Conservation (phyloP, 2,797 vertebrate genomes). For the Sebastes ruberrimus region DNA sequence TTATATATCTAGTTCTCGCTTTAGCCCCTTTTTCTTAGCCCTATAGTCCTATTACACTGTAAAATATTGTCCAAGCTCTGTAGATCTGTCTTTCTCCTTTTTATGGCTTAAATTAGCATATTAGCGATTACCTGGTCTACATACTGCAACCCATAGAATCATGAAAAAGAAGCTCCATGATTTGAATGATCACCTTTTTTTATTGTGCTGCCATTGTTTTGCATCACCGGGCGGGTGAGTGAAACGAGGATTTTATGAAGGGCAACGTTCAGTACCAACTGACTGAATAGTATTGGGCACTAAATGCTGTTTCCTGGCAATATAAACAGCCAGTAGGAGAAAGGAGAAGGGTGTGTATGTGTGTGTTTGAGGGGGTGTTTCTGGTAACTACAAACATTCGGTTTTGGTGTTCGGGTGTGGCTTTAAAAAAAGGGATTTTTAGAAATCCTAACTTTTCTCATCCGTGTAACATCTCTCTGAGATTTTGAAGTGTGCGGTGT, state of each 20-base stretch:
- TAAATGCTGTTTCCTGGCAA: constrained; percentile 65
- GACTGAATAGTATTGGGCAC: constrained; percentile 7
- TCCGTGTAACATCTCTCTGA: constrained; percentile 18
- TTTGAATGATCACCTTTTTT: constrained; percentile 21
- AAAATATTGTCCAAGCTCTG: neutral
- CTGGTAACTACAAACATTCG: constrained; percentile 71
- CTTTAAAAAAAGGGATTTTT: constrained; percentile 36
- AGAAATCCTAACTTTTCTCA: constrained; percentile 50
- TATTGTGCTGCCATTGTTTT: neutral
- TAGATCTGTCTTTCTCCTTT: neutral
- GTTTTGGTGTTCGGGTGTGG: constrained; percentile 68
- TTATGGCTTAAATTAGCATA: neutral
- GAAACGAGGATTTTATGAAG: constrained; percentile 29
- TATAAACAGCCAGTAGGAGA: constrained; percentile 52
- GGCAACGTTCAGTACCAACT: constrained; percentile 27
- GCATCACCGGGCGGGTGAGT: neutral
- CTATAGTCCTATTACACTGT: neutral
- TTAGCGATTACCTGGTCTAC: neutral
- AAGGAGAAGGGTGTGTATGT: constrained; percentile 8
- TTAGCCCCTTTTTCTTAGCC: neutral
- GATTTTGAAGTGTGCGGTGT: constrained; percentile 32
- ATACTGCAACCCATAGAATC: neutral
- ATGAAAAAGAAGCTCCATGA: neutral
- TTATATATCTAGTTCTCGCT: neutral
- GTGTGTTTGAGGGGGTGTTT: constrained; percentile 28